phyloP scores from a whole-genome alignment of 2,113 vertebrate species.

The Eulemur macaco region DNA sequence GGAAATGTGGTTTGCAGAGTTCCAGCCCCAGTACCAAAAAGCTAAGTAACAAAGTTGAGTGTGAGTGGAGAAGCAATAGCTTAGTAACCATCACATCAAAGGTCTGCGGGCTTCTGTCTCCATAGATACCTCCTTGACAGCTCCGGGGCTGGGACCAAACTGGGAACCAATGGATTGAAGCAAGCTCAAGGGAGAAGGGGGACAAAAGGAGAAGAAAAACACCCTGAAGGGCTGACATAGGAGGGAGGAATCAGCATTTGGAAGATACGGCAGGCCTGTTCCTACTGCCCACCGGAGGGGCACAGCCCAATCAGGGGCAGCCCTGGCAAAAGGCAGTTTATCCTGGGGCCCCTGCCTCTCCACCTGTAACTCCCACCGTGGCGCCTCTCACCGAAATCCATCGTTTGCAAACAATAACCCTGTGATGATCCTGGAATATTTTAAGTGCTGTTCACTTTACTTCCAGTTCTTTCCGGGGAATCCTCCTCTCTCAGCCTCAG shows the following conservation, averaged over 20 bases:
- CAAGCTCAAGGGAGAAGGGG: neutral
- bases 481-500: neutral
- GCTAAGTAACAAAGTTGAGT: neutral
- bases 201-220: neutral
- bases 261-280: neutral
- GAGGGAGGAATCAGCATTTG: neutral
- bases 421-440: neutral
- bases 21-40: neutral
- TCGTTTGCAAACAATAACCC: neutral
- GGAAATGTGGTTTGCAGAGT: neutral
- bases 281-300: neutral
- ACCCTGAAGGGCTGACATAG: neutral
- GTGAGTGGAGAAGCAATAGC: neutral
- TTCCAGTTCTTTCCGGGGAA: neutral
- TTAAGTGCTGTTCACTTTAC: neutral
- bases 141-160: neutral
- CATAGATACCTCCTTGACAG: neutral
- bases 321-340: neutral
- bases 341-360: neutral
- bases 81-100: neutral
- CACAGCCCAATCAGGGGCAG: neutral
- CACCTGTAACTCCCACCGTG: fast-evolving
- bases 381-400: neutral
- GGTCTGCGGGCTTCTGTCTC: neutral
- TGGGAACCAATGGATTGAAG: neutral